Percentiles rank a stretch among this genome's conserved stretches.
phyloP scores from a whole-genome alignment of 2,113 vertebrate species.

The Cavia porcellus region DNA sequence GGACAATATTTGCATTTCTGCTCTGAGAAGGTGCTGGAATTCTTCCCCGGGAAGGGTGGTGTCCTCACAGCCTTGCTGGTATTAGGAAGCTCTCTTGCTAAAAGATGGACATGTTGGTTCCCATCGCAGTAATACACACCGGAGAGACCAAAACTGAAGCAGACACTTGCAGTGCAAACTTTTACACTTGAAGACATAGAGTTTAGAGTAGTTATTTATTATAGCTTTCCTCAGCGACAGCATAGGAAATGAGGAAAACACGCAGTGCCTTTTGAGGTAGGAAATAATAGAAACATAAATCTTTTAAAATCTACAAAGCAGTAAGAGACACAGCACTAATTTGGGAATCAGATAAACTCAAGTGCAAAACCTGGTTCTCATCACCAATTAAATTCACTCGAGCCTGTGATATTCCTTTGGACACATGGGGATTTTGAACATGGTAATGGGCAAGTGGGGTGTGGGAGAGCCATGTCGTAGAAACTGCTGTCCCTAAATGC shows the following conservation, averaged over 20 bases:
- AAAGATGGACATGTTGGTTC: background rate
- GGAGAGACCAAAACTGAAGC: background rate
- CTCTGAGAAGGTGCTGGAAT: background rate
- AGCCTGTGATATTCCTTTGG: background rate
- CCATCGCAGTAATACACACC: background rate
- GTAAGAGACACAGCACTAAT: background rate
- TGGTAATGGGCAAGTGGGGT: background rate
- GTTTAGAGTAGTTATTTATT: background rate
- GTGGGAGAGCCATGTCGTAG: rapidly evolving
- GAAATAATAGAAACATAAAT: background rate
- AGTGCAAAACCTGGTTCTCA: background rate
- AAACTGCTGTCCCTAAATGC: background rate
- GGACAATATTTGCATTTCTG: background rate
- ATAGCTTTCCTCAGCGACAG: background rate
- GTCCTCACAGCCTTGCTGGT: background rate
- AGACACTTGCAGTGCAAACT: background rate
- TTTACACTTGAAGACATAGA: background rate
- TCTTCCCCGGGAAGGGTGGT: background rate
- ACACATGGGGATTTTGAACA: background rate
- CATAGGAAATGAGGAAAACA: background rate
- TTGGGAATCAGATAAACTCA: background rate
- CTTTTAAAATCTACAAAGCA: background rate
- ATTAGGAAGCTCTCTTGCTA: too few relatives aligned
- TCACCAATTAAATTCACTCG: background rate
- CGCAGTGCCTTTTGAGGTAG: background rate